Evolutionary conservation across 1,140 invertebrate species (phyloP), one percentile per base, ranked within the genome.

Genomic region (Panagrolaimus sp.): DNA sequence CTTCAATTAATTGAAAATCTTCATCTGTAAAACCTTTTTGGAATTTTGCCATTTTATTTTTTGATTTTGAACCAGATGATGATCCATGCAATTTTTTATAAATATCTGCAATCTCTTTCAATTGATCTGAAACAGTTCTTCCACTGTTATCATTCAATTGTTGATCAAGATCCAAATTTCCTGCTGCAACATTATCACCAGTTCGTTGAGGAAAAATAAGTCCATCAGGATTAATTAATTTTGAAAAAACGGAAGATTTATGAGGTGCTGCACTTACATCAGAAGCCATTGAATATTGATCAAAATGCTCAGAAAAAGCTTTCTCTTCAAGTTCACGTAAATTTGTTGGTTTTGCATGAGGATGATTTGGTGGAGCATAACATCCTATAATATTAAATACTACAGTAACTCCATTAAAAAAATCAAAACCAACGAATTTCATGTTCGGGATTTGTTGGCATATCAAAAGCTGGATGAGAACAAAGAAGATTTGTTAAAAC

Each of bases 381-480:
- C 21, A 28, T 12, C 28, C 52, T 28, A 17, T 21, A 17, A 21
- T 58, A 28, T 21, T 38, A 38, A 38, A 38, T 4, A 38, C 32
- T 38, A 38, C 32, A 38, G 32, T 38, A 38, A 2, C 2, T 7
- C 7, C 7, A 38, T 4, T 2, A 38, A 4, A 7, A 7, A 38
- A 38, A 38, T 38, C 2, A 38, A 38, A 38, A 58, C 17, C 63
- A 44, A 10, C 15, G 9, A 32, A 65, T 65, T 17, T 65, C 63
- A 15, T 65, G 26, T 47, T 65, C 63, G 14, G 43, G 43, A n/a
- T 21, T 21, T 0, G 45, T 47, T 15, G 21, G 43, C 10, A 32
- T 21, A 44, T 28, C 63, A 21, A 65, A 65, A 8, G 63, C 43
- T 0, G 63, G 63, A 45, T 65, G 63, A 14, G 63, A 17, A 47